phyloP scores from a whole-genome alignment of 2,113 vertebrate species.

The Bos indicus region DNA sequence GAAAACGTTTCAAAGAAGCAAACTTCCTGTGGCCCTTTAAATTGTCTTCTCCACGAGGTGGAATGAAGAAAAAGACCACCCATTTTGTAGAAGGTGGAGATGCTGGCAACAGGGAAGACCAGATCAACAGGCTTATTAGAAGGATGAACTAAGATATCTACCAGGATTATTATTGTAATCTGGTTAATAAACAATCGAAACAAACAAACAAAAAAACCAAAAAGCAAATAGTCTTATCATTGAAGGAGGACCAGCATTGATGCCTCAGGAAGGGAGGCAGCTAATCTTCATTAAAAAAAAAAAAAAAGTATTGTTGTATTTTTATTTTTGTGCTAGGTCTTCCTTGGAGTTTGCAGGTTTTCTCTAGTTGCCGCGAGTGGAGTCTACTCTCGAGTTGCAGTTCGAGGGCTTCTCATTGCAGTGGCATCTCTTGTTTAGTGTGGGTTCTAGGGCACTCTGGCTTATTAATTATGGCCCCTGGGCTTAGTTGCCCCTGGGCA shows the following conservation, averaged over 20 bases:
- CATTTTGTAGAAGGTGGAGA: too few relatives aligned
- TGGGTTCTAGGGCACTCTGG: not conserved
- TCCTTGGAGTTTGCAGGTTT: not conserved
- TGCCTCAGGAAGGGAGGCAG: not conserved
- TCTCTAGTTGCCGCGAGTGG: not conserved
- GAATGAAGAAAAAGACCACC: too few relatives aligned
- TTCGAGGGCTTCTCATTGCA: not conserved
- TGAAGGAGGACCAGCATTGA: not conserved
- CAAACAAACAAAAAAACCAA: not conserved
- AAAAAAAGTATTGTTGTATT: not conserved
- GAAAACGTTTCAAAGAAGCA: too few relatives aligned
- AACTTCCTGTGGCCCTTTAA: too few relatives aligned
- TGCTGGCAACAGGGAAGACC: too few relatives aligned
- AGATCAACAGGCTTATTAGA: too few relatives aligned
- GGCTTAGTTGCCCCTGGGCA: not conserved
- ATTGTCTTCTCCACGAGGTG: too few relatives aligned
- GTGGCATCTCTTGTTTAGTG: not conserved
- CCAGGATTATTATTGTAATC: too few relatives aligned
- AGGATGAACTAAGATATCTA: too few relatives aligned
- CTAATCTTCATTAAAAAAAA: not conserved
- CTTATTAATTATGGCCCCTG: not conserved
- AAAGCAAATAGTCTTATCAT: not conserved
- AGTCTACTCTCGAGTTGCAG: not conserved
- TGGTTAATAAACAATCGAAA: too few relatives aligned
- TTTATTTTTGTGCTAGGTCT: not conserved